A percentile compares a stretch with the other conserved stretches of the same genome.
phyloP scores from a whole-genome alignment of 2,113 vertebrate genomes.

The Suncus etruscus region DNA sequence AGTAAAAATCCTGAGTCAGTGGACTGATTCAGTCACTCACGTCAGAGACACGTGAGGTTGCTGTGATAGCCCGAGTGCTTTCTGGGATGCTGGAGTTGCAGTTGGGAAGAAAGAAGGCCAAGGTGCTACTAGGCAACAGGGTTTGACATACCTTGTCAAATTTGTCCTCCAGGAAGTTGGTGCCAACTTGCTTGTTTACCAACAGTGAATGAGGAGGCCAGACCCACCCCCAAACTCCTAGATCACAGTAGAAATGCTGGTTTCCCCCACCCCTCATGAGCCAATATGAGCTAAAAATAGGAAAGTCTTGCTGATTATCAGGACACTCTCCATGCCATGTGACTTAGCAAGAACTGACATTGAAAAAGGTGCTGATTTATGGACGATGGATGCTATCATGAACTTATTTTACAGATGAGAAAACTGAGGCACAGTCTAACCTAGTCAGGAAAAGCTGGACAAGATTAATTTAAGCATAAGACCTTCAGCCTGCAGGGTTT shows the following conservation, averaged over 20 bases:
- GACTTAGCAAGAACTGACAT: no score
- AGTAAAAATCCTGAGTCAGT: background rate
- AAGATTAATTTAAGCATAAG: background rate
- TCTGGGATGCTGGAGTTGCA: fast-evolving
- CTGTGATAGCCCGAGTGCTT: fast-evolving
- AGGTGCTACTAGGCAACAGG: background rate
- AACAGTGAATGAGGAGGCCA: background rate
- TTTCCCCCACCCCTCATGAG: background rate
- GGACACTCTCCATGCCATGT: no score
- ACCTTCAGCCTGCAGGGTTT: background rate
- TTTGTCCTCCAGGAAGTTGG: background rate
- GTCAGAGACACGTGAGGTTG: background rate
- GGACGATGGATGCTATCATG: fast-evolving
- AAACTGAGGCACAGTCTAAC: background rate
- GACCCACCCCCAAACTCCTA: background rate
- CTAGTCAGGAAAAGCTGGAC: background rate
- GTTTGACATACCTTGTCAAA: background rate
- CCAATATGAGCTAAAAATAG: background rate
- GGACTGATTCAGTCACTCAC: background rate
- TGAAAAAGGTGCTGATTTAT: background rate
- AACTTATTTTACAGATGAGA: background rate
- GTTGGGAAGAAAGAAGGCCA: background rate
- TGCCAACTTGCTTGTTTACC: background rate
- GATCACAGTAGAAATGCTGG: no score
- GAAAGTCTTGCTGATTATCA: background rate